Evolutionary conservation across 2,113 vertebrate genomes (phyloP).

Genomic region (Brachypodius melanocephalos): DNA sequence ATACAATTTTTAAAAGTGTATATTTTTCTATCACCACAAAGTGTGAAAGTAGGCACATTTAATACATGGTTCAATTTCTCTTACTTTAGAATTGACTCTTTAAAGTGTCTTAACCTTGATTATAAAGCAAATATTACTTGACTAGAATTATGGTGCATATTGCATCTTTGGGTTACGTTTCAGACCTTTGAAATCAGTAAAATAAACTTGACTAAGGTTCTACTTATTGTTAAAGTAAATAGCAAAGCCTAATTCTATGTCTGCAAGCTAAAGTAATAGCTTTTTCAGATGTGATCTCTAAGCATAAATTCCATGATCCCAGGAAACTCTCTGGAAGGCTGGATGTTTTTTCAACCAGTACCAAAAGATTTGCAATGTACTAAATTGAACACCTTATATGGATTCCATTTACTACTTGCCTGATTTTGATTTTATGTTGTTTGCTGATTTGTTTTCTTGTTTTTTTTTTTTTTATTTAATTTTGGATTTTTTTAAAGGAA

Average conservation of each 20-base stretch:
- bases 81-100: neutral
- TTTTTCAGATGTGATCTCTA: neutral
- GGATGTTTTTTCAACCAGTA: neutral
- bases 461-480: neutral
- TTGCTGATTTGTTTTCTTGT: neutral
- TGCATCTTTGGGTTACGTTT: neutral
- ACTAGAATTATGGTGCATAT: neutral
- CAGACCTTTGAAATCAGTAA: neutral
- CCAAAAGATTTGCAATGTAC: neutral
- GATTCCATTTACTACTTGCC: neutral
- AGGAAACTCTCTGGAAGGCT: neutral
- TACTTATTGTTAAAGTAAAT: neutral
- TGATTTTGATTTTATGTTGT: neutral
- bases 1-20: neutral
- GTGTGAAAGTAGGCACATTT: neutral
- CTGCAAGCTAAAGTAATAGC: neutral
- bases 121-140: neutral
- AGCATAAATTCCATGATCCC: neutral
- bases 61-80: neutral
- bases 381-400: accelerated
- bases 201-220: neutral
- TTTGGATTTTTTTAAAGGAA: neutral
- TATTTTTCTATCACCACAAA: neutral
- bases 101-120: neutral
- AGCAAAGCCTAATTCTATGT: neutral